Evolutionary conservation across 2,797 vertebrate species (phyloP).

Genomic region (Otus scops): DNA sequence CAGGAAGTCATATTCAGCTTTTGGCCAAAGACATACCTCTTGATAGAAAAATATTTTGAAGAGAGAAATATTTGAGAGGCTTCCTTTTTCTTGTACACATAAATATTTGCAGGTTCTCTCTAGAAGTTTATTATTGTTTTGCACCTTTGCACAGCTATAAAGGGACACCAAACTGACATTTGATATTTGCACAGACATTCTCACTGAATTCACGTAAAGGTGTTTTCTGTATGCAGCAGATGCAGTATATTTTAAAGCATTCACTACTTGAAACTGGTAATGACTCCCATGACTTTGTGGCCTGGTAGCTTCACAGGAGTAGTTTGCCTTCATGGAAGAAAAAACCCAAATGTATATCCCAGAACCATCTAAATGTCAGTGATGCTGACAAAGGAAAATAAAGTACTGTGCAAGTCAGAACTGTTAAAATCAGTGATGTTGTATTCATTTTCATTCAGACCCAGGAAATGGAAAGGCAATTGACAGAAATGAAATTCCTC

Average conservation of each 20-base stretch:
- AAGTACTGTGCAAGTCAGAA: not conserved
- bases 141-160: not conserved
- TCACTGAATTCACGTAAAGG: fast-evolving
- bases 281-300: not conserved
- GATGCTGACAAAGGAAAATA: not conserved
- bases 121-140: not conserved
- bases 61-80: not conserved
- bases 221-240: not conserved
- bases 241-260: not conserved
- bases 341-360: not conserved
- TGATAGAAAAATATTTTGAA: not conserved
- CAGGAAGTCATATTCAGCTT: not conserved
- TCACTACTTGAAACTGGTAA: not conserved
- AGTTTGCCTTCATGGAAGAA: not conserved
- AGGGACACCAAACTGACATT: not conserved
- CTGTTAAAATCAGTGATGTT: not conserved
- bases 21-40: not conserved
- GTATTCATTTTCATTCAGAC: not conserved
- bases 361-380: not conserved
- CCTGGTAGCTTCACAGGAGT: not conserved
- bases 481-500: not conserved
- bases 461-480: not conserved
- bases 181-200: not conserved
- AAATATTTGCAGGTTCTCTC: not conserved
- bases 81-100: not conserved